phyloP scores from a whole-genome alignment of 2,888 invertebrate species.

The Augochlorella aurata region DNA sequence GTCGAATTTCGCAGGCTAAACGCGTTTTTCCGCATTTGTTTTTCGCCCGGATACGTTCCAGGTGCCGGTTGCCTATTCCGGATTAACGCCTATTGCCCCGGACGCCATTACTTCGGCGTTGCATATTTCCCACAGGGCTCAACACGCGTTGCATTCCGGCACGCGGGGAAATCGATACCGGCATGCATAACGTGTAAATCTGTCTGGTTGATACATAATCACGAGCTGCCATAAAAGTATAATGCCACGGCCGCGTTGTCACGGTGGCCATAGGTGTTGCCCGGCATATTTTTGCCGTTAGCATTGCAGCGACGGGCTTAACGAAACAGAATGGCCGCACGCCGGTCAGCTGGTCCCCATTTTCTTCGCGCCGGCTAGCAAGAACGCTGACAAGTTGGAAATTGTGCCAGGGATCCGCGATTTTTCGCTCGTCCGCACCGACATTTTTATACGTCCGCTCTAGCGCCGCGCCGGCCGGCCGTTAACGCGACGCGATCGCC shows the following conservation, averaged over 20 bases:
- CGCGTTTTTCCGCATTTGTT: conserved; percentile 11
- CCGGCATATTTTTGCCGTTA: conserved; percentile 58
- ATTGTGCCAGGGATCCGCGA: conserved; percentile 32
- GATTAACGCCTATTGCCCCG: conserved; percentile 65
- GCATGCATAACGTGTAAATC: conserved; percentile 70
- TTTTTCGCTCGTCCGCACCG: conserved; percentile 24
- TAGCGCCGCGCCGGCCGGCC: conserved; percentile 1
- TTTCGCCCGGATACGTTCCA: conserved; percentile 13
- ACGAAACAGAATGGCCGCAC: conserved; percentile 54
- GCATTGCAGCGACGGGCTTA: conserved; percentile 48
- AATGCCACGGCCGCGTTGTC: conserved; percentile 54
- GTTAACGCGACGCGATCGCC: conserved; percentile 22
- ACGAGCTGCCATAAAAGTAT: conserved; percentile 67
- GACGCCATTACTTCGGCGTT: conserved; percentile 71
- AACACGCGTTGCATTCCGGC: conserved; percentile 62
- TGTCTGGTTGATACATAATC: conserved; percentile 70
- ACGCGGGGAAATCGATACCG: conserved; percentile 69
- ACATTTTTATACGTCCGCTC: conserved; percentile 38
- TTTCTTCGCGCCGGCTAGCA: conserved; percentile 33
- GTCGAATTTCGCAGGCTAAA: not conserved
- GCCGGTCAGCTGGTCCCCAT: conserved; percentile 12
- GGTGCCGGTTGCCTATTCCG: conserved; percentile 54
- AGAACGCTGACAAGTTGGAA: conserved; percentile 50
- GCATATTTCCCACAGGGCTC: conserved; percentile 73
- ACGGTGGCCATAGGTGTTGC: not conserved